Conservation (phyloP, 2,113 vertebrate species). For the Halcyon malimbica region DNA sequence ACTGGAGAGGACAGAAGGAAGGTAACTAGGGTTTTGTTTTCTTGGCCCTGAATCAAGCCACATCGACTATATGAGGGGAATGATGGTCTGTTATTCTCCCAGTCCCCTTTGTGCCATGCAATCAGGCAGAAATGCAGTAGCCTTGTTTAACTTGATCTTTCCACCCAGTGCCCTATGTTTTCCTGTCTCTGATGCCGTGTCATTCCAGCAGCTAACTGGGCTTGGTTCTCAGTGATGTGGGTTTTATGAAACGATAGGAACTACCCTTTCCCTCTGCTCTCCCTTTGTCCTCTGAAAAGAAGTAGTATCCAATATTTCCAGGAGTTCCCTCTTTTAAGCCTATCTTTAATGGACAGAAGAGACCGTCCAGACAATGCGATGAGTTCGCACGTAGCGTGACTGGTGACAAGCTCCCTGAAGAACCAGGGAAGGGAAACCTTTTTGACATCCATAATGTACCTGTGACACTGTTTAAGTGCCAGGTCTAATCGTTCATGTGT, state of each 20-base stretch:
- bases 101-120: not conserved
- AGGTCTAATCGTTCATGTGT: not conserved
- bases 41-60: not conserved
- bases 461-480: not conserved
- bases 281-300: not conserved
- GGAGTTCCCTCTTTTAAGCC: not conserved
- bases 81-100: not conserved
- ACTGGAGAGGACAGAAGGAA: not conserved
- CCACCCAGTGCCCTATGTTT: not conserved
- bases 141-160: not conserved
- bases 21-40: not conserved
- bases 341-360: not conserved
- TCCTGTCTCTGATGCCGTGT: not conserved
- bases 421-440: not conserved
- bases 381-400: not conserved
- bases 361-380: not conserved
- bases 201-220: not conserved
- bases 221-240: not conserved
- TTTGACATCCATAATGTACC: not conserved
- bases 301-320: not conserved
- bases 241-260: not conserved
- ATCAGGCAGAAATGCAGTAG: not conserved
- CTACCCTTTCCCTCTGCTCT: not conserved
- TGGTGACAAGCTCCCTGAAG: conserved; percentile 8
- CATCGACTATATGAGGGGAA: not conserved